Percentiles rank a stretch among this genome's conserved stretches.
Evolutionary conservation across 2,797 vertebrate species (phyloP).

Genomic region (Clarias laeviceps): DNA sequence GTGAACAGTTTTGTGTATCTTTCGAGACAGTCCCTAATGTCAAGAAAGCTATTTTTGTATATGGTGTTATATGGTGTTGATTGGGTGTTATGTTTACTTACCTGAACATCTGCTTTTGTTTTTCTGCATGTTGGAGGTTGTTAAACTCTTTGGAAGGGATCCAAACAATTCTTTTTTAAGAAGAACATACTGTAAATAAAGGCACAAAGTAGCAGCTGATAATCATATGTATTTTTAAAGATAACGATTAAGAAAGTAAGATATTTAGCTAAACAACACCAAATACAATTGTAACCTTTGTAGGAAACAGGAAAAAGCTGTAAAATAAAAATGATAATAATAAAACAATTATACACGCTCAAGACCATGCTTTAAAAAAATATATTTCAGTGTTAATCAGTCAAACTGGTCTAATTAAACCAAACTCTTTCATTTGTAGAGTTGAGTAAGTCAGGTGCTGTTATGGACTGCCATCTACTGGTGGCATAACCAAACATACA

Average conservation of each 20-base stretch:
- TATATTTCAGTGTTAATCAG: background rate
- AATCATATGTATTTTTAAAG: background rate
- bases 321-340: background rate
- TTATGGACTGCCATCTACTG: conserved; percentile 37
- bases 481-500: background rate
- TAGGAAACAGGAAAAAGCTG: background rate
- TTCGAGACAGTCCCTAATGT: no score
- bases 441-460: background rate
- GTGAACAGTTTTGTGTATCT: background rate
- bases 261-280: background rate
- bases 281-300: background rate
- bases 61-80: background rate
- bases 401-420: background rate
- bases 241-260: background rate
- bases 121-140: background rate
- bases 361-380: background rate
- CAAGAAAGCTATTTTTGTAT: background rate
- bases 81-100: background rate
- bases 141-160: background rate
- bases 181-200: no score
- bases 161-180: background rate
- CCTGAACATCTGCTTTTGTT: background rate
- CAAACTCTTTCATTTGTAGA: background rate
- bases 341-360: background rate
- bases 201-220: background rate